Evolutionary conservation across 2,113 vertebrate genomes (phyloP).

Genomic region (Daboia siamensis): DNA sequence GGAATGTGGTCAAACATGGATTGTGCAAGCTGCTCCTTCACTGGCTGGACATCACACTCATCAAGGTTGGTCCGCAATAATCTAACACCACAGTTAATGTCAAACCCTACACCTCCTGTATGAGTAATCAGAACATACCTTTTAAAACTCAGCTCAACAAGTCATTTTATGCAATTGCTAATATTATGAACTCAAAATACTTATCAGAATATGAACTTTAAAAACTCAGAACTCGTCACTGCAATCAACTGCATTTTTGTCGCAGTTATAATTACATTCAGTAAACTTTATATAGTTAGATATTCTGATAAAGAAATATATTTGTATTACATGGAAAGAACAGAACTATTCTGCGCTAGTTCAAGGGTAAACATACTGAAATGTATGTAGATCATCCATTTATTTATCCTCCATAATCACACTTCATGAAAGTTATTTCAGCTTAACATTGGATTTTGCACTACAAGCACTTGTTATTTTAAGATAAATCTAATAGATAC

Average conservation of each 20-base stretch:
- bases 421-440: not conserved
- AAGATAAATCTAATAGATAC: not conserved
- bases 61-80: conserved; percentile 94
- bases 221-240: not conserved
- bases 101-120: conserved; percentile 93
- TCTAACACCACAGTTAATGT: conserved; percentile 97
- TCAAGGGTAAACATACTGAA: not conserved
- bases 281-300: not conserved
- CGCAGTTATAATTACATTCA: not conserved
- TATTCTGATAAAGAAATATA: not conserved
- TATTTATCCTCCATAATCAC: not conserved
- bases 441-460: not conserved
- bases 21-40: conserved; percentile 96
- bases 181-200: not conserved
- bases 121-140: not conserved
- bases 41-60: conserved; percentile 92
- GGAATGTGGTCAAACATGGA: conserved; percentile 98
- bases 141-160: conserved; percentile 10
- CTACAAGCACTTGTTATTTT: not conserved
- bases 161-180: not conserved
- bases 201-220: not conserved
- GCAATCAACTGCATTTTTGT: not conserved
- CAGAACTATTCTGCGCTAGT: not conserved
- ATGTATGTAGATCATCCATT: not conserved
- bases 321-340: not conserved